phyloP scores from a whole-genome alignment of 2,113 vertebrate species.

The Sclerurus mexicanus region DNA sequence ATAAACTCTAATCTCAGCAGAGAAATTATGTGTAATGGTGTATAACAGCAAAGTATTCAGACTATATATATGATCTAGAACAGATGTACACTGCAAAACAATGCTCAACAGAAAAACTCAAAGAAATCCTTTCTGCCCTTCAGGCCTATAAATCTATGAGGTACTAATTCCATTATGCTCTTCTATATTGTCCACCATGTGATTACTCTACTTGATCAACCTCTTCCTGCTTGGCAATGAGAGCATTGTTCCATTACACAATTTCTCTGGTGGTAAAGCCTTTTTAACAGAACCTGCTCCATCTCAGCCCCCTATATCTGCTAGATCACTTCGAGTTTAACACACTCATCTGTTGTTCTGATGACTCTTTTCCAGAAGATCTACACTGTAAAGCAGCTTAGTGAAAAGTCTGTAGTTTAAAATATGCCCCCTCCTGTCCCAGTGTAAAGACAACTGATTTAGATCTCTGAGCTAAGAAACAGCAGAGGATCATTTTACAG shows the following conservation, averaged over 20 bases:
- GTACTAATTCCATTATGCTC: neutral
- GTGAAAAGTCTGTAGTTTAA: neutral
- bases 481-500: neutral
- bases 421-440: fast-evolving
- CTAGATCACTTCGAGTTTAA: neutral
- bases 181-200: neutral
- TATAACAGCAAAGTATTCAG: neutral
- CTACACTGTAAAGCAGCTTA: neutral
- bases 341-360: neutral
- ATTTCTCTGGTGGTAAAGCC: neutral
- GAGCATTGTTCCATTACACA: neutral
- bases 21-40: neutral
- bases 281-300: neutral
- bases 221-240: neutral
- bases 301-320: neutral
- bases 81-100: neutral
- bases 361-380: neutral
- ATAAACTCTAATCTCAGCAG: neutral
- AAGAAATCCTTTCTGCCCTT: neutral
- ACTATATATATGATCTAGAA: neutral
- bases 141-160: neutral
- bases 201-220: neutral
- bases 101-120: neutral
- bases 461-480: neutral
- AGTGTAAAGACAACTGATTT: neutral